Conservation (phyloP, 1,140 invertebrate species). For the Saccostrea glomerata region DNA sequence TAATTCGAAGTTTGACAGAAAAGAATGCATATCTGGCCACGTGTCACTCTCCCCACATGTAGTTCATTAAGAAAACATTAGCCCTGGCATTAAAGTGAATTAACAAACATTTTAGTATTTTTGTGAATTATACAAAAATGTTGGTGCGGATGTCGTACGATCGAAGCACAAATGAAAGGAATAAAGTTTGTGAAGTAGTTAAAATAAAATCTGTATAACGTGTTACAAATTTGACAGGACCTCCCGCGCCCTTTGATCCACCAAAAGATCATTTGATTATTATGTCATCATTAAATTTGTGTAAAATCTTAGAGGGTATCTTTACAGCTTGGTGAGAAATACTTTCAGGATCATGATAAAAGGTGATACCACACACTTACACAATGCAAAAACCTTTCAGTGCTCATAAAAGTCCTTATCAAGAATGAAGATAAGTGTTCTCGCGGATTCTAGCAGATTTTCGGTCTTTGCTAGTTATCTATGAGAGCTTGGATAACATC, state of each 20-base stretch:
- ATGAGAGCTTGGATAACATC: slow-evolving; percentile 44
- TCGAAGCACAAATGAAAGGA: neutral
- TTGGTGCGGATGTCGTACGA: neutral
- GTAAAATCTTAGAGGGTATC: slow-evolving; percentile 28
- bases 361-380: slow-evolving; percentile 25
- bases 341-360: slow-evolving; percentile 29
- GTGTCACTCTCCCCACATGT: slow-evolving; percentile 4
- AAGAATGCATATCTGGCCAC: slow-evolving; percentile 20
- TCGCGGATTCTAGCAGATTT: slow-evolving; percentile 19
- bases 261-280: slow-evolving; percentile 21
- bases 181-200: neutral
- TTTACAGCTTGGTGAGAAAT: slow-evolving; percentile 35
- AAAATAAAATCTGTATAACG: slow-evolving; percentile 3
- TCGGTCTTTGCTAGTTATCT: slow-evolving; percentile 14
- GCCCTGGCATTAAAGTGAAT: slow-evolving; percentile 27
- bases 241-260: slow-evolving; percentile 28
- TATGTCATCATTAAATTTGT: slow-evolving; percentile 34
- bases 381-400: slow-evolving; percentile 33
- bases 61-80: slow-evolving; percentile 25
- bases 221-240: slow-evolving; percentile 33
- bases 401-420: slow-evolving; percentile 33
- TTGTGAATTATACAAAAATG: slow-evolving; percentile 14
- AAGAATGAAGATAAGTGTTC: slow-evolving; percentile 12
- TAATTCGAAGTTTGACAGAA: slow-evolving; percentile 31
- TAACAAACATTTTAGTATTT: slow-evolving; percentile 36